Evolutionary conservation across 2,888 invertebrate species (phyloP).

Genomic region (Julus scanicus): DNA sequence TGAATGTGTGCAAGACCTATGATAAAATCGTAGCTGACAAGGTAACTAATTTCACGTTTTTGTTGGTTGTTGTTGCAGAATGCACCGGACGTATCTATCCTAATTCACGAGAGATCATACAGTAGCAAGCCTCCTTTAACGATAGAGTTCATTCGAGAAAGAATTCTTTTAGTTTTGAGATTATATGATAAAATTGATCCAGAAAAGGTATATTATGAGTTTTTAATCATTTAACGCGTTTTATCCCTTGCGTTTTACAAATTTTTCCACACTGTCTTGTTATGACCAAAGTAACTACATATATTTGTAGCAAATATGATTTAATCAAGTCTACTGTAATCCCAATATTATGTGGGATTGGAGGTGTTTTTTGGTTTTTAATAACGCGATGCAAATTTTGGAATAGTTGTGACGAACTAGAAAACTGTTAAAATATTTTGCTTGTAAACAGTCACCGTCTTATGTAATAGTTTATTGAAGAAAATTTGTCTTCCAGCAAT

Average conservation of each 20-base stretch:
- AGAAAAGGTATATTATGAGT: conserved; percentile 80
- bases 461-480: too few relatives aligned
- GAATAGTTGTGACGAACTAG: too few relatives aligned
- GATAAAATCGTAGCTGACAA: conserved; percentile 20
- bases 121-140: conserved; percentile 77
- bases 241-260: not conserved
- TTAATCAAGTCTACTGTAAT: too few relatives aligned
- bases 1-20: conserved; percentile 43
- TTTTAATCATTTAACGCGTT: not conserved
- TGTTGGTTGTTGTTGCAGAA: not conserved
- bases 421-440: too few relatives aligned
- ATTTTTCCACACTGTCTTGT: too few relatives aligned
- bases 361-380: too few relatives aligned
- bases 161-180: conserved; percentile 94
- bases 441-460: too few relatives aligned
- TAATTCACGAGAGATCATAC: not conserved
- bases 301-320: too few relatives aligned
- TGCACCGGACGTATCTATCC: not conserved
- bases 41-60: conserved; percentile 25
- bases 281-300: too few relatives aligned
- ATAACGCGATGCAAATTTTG: too few relatives aligned
- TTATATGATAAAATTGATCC: conserved; percentile 97
- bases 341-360: too few relatives aligned
- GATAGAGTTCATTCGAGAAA: conserved; percentile 83
- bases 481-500: too few relatives aligned